phyloP scores from a whole-genome alignment of 2,113 vertebrate species.

The Typhlomys cinereus region DNA sequence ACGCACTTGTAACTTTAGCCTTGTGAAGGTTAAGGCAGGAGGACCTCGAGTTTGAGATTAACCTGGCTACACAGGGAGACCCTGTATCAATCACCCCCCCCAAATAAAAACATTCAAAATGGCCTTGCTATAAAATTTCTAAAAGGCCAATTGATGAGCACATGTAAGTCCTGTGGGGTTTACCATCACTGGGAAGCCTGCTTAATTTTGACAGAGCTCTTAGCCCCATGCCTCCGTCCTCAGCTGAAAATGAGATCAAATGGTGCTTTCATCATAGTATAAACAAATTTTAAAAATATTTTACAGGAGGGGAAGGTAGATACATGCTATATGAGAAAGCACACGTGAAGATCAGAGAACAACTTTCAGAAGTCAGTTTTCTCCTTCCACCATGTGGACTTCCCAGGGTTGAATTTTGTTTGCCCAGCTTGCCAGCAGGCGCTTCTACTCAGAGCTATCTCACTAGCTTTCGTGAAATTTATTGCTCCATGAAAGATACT shows the following conservation, averaged over 20 bases:
- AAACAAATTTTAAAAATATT: no score
- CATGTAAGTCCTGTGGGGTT: neutral
- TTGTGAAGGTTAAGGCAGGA: neutral
- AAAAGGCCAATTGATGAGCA: neutral
- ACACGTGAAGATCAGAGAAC: no score
- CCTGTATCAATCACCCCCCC: neutral
- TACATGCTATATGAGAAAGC: no score
- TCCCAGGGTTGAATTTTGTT: no score
- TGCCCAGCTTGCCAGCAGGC: no score
- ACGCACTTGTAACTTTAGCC: neutral
- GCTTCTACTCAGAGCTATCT: no score
- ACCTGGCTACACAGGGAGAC: neutral
- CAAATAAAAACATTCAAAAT: neutral
- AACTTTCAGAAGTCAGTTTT: no score
- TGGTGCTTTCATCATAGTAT: neutral
- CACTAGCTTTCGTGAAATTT: no score
- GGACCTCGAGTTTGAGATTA: neutral
- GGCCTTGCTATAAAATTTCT: neutral
- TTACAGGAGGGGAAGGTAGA: no score
- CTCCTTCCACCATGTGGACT: no score
- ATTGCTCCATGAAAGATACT: neutral
- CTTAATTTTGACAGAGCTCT: neutral
- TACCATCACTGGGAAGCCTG: no score
- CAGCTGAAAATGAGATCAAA: neutral
- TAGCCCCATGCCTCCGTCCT: neutral